Evolutionary conservation across 2,888 invertebrate genomes (phyloP), one percentile per base, ranked within the genome.

Genomic region (Philereme transversata): DNA sequence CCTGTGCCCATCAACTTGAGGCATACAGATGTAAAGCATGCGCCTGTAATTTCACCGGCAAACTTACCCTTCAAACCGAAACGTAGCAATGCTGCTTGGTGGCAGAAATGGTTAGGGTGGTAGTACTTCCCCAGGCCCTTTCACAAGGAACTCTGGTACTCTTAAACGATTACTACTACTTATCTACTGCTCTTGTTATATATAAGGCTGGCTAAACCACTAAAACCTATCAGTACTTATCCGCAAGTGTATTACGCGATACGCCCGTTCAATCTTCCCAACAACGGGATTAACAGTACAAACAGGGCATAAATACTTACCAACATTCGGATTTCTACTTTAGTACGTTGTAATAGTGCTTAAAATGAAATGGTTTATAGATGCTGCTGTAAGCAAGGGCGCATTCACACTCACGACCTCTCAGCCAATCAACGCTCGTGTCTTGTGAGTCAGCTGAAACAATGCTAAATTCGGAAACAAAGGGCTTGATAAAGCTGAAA

Each of bases 201-300:
- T 22, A 22, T 22, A 22, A 22, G 22, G 22, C 22, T 22, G 22
- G 22, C 22, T 22, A 22, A 22, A 59, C 54, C 44, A 46, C 54
- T 58, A 62, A 62, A 62, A 64, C 51, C 58, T 67, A 58, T 60
- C 59, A 60, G 49, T 47, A 57, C 57, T 56, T 63, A 64, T 65
- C 58, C 49, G 49, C 46, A 53, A 65, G 55, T 57, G 55, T 66
- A 57, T 57, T 53, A 54, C 46, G 43, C 47, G 57, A 64, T 57
- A 61, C 54, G 54, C 51, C 48, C 57, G 57, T 62, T 63, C 64
- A 62, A 64, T 67, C 62, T 68, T 56, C 55, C 57, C 48, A 43
- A 38, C 48, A 43, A 38, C 34, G 55, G 66, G 66, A 69, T 69
- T 66, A 65, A 61, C 63, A 57, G 58, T 43, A 67, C 60, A 64